Percentiles rank a stretch among this genome's conserved stretches.
phyloP scores from a whole-genome alignment of 2,888 invertebrate genomes.

The Hirtodrosophila cameraria region DNA sequence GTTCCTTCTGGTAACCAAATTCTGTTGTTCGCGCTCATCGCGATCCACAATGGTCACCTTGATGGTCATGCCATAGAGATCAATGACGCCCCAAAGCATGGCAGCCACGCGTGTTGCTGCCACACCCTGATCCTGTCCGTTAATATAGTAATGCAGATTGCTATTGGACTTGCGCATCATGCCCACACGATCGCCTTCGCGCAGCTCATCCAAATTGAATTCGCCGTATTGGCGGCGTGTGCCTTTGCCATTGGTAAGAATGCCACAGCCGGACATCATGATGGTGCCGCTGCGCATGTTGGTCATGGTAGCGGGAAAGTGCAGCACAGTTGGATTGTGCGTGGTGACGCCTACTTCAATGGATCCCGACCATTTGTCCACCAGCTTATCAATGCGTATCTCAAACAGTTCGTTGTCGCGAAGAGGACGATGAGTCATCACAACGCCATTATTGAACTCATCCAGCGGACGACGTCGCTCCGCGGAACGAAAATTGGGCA shows the following conservation, averaged over 20 bases:
- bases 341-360: constrained; percentile 94
- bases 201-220: constrained; percentile 96
- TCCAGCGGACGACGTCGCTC: constrained; percentile 94
- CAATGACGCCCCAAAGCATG: constrained; percentile 96
- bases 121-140: constrained; percentile 95
- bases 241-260: constrained; percentile 97
- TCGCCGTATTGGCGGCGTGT: constrained; percentile 96
- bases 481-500: constrained; percentile 92
- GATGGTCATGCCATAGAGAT: constrained; percentile 97
- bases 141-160: constrained; percentile 95
- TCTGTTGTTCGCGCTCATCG: constrained; percentile 91
- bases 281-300: constrained; percentile 96
- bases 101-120: constrained; percentile 92
- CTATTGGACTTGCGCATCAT: constrained; percentile 94
- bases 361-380: constrained; percentile 94
- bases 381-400: constrained; percentile 95
- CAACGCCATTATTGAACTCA: constrained; percentile 98
- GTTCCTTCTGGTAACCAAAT: constrained; percentile 89
- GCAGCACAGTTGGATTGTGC: constrained; percentile 94
- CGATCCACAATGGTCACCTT: constrained; percentile 94
- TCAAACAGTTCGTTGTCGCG: constrained; percentile 96
- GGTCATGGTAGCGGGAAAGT: constrained; percentile 98
- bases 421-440: constrained; percentile 95
- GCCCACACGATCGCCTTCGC: constrained; percentile 96
- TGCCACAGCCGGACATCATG: constrained; percentile 99